Percentiles rank a stretch among this genome's conserved stretches.
Conservation (phyloP, 2,113 vertebrate genomes). For the human region DNA sequence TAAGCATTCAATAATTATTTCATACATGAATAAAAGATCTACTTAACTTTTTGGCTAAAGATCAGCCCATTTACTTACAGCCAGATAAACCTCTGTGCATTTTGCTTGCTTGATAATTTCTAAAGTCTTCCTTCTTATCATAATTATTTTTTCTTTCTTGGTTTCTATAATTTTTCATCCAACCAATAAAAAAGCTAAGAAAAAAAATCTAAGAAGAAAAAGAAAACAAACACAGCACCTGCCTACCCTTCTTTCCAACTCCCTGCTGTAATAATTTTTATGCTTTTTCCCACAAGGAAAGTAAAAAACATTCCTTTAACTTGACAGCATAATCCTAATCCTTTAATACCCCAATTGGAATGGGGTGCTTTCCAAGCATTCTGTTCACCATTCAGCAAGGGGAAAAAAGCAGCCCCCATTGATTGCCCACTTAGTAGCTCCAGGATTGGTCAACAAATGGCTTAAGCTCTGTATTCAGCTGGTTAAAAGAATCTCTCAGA, state of each 20-base stretch:
- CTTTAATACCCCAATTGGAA: neutral
- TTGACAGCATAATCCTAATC: neutral
- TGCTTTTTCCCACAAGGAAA: neutral
- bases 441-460: neutral
- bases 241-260: neutral
- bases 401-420: neutral
- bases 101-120: neutral
- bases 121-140: neutral
- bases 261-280: neutral
- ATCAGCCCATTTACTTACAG: neutral
- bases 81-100: neutral
- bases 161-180: neutral
- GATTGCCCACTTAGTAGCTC: neutral
- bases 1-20: constrained; percentile 5
- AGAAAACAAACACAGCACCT: neutral
- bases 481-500: neutral
- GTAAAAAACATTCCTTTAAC: neutral
- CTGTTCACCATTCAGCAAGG: neutral
- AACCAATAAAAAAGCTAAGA: neutral
- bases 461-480: neutral
- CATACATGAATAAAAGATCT: neutral
- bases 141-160: neutral
- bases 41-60: neutral
- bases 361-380: neutral
- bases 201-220: neutral